Conservation (phyloP, 1,140 invertebrate species). For the Zaprionus africanus region DNA sequence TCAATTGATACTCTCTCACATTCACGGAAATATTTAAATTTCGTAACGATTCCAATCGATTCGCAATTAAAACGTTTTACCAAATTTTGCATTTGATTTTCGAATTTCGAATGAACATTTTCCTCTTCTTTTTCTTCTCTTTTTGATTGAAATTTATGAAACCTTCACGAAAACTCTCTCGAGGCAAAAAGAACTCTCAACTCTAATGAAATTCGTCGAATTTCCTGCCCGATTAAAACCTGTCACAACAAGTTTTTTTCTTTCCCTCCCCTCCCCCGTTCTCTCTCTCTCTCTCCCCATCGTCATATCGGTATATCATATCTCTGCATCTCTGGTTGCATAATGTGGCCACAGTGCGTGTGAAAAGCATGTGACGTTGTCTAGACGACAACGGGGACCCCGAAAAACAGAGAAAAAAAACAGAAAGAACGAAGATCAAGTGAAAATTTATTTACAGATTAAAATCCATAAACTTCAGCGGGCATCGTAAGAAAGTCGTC, state of each 20-base stretch:
- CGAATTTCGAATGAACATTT: conserved; percentile 40
- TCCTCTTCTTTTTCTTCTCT: conserved; percentile 2
- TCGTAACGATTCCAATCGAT: conserved; percentile 58
- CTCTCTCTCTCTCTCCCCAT: neutral
- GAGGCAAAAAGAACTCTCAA: conserved; percentile 27
- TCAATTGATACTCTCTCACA: conserved; percentile 6
- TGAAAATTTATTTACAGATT: conserved; percentile 41
- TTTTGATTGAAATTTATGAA: conserved; percentile 46
- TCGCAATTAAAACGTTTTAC: conserved; percentile 20
- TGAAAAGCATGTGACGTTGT: conserved; percentile 32
- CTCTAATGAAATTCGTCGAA: conserved; percentile 50
- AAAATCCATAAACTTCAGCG: conserved; percentile 17
- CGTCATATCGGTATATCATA: conserved; percentile 24
- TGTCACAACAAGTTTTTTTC: conserved; percentile 46
- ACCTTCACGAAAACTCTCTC: neutral
- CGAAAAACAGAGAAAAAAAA: neutral
- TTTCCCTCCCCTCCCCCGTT: neutral
- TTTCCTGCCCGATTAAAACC: conserved; percentile 31
- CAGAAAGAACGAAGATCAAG: conserved; percentile 8
- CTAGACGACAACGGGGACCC: conserved; percentile 8
- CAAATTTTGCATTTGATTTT: conserved; percentile 55
- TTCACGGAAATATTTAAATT: conserved; percentile 66
- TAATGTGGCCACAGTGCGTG: conserved; percentile 40
- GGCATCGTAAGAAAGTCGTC: conserved; percentile 12
- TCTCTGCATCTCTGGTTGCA: conserved; percentile 13